Conservation (phyloP, 2,888 invertebrate genomes). For the Nemoura dubitans region DNA sequence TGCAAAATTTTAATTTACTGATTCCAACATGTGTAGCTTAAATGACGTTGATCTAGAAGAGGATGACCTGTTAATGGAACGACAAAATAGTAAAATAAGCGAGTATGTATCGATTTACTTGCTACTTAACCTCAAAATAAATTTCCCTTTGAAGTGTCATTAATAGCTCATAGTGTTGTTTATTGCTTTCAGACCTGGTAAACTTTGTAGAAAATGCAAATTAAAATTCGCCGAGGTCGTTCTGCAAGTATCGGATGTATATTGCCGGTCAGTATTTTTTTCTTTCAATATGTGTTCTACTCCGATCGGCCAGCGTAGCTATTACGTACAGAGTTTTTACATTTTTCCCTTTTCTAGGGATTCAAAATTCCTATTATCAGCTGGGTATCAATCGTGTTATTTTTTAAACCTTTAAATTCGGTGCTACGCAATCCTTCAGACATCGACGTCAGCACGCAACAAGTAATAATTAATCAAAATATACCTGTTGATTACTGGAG, state of each 20-base stretch:
- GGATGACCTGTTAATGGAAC: constrained; percentile 50
- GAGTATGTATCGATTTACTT: not conserved
- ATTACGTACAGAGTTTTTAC: no score
- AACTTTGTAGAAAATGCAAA: constrained; percentile 72
- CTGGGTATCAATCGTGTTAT: no score
- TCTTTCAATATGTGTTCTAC: constrained; percentile 3
- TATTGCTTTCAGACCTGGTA: constrained; percentile 54
- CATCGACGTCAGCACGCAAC: no score
- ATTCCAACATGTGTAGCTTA: constrained; percentile 55
- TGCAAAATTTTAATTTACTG: no score
- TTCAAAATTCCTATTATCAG: no score
- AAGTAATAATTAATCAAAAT: no score
- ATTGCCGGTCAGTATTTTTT: constrained; percentile 64
- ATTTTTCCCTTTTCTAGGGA: no score
- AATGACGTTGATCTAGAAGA: constrained; percentile 55
- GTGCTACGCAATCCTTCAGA: no score
- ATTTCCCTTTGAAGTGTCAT: not conserved
- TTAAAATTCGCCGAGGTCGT: constrained; percentile 61
- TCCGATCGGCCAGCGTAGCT: no score
- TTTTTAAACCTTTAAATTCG: no score
- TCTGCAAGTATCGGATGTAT: constrained; percentile 71
- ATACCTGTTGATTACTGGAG: no score
- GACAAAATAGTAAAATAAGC: not conserved
- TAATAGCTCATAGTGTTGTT: not conserved
- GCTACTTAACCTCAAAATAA: not conserved